Percentiles rank a stretch among this genome's conserved stretches.
phyloP scores from a whole-genome alignment of 1,140 invertebrate species.

The Pantala flavescens region DNA sequence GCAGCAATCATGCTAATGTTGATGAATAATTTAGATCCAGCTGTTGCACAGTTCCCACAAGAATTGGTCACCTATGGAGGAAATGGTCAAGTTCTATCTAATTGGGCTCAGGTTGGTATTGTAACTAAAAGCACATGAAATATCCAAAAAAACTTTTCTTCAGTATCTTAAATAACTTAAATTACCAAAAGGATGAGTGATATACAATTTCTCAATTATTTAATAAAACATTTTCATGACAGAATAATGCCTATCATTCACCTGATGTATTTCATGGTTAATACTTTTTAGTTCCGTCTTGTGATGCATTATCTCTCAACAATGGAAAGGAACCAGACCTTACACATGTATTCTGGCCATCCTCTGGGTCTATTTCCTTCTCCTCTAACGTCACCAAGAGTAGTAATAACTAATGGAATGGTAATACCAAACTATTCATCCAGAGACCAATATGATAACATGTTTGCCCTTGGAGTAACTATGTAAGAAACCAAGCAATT shows the following conservation, averaged over 20 bases:
- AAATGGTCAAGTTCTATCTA: constrained; percentile 60
- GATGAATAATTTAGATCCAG: constrained; percentile 52
- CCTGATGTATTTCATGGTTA: no score
- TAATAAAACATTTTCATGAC: no score
- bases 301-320: constrained; percentile 48
- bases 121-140: not conserved
- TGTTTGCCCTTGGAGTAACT: constrained; percentile 55
- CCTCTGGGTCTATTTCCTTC: constrained; percentile 53
- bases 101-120: constrained; percentile 51
- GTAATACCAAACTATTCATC: constrained; percentile 58
- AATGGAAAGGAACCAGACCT: constrained; percentile 50
- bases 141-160: no score
- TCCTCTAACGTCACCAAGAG: constrained; percentile 37
- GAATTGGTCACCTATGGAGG: constrained; percentile 54
- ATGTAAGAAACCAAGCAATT: constrained; percentile 35
- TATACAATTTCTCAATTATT: no score
- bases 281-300: constrained; percentile 36
- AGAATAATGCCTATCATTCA: not conserved
- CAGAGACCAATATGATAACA: constrained; percentile 37
- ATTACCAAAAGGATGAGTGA: no score
- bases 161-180: no score
- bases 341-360: constrained; percentile 58
- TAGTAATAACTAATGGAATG: constrained; percentile 63
- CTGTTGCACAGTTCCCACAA: constrained; percentile 42
- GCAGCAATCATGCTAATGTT: constrained; percentile 59